Conservation (phyloP, 2,888 invertebrate genomes). For the Phoenoteleia sp. region DNA sequence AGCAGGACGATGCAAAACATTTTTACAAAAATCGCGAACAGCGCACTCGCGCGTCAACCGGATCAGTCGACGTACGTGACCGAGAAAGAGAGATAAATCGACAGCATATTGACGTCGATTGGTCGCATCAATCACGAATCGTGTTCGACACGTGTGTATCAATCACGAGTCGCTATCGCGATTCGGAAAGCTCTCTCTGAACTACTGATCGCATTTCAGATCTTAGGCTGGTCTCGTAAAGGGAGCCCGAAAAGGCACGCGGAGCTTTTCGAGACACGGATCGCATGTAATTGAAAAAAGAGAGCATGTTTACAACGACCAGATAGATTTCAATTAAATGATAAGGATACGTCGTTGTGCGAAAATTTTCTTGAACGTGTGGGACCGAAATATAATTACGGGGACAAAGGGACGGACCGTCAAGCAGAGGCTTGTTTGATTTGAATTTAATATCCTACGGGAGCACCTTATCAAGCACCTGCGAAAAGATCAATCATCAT, state of each 20-base stretch:
- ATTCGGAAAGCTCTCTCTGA: conserved; percentile 60
- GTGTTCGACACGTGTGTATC: conserved; percentile 83
- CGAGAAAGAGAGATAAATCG: conserved; percentile 81
- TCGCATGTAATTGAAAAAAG: conserved; percentile 47
- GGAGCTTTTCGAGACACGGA: conserved; percentile 19
- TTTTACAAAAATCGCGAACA: conserved; percentile 31
- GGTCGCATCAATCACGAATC: conserved; percentile 84
- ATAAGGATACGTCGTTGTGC: conserved; percentile 36
- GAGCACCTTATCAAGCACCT: background rate
- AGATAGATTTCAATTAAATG: conserved; percentile 71
- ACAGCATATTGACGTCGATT: conserved; percentile 84
- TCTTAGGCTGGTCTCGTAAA: conserved; percentile 27
- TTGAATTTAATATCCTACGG: background rate
- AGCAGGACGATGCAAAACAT: no score
- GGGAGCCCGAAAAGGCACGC: conserved; percentile 25
- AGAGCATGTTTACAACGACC: conserved; percentile 54
- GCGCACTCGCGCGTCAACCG: conserved; percentile 52
- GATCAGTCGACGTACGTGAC: conserved; percentile 65
- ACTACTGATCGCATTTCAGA: conserved; percentile 67
- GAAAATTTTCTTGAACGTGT: background rate
- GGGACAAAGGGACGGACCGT: background rate
- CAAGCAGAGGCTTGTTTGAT: background rate
- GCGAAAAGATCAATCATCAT: conserved; percentile 5
- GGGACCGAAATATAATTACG: conserved; percentile 19
- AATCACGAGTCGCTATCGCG: conserved; percentile 83